Evolutionary conservation across 1,140 invertebrate species (phyloP).

Genomic region (Lordiphosa clarofinis): DNA sequence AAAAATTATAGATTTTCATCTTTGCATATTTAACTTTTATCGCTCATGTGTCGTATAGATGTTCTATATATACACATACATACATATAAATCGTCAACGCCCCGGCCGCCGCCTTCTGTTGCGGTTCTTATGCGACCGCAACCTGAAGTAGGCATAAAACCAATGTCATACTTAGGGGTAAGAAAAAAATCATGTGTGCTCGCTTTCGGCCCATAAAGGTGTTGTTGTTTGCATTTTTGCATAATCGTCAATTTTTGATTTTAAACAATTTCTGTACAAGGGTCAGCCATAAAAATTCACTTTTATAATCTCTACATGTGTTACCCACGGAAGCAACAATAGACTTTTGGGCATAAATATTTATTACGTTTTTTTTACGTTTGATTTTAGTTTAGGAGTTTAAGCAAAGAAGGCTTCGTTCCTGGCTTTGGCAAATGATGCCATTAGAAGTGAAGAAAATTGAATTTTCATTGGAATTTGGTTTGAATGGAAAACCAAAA

Average conservation of each 20-base stretch:
- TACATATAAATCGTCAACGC: too few species aligned
- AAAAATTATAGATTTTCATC: slow-evolving; percentile 77
- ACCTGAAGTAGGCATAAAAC: slow-evolving; percentile 67
- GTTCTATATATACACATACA: too few species aligned
- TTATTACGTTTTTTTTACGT: slow-evolving; percentile 73
- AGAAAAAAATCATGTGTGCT: slow-evolving; percentile 42
- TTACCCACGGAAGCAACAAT: slow-evolving; percentile 37
- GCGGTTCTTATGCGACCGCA: slow-evolving; percentile 59
- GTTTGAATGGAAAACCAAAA: too few species aligned
- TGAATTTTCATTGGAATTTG: too few species aligned
- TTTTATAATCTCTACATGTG: slow-evolving; percentile 74
- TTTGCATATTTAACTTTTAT: slow-evolving; percentile 78
- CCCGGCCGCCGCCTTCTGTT: slow-evolving; percentile 39
- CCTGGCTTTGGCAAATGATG: slow-evolving; percentile 47
- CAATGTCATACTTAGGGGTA: slow-evolving; percentile 67
- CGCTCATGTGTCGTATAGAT: slow-evolving; percentile 54
- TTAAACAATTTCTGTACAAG: slow-evolving; percentile 46
- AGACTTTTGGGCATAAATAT: slow-evolving; percentile 57
- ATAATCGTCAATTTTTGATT: slow-evolving; percentile 77
- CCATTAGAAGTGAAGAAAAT: too few species aligned
- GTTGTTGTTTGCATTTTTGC: slow-evolving; percentile 64
- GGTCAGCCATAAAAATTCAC: slow-evolving; percentile 74
- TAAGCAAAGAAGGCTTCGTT: background rate
- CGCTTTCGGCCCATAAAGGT: slow-evolving; percentile 38
- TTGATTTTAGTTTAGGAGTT: slow-evolving; percentile 60